A percentile compares a stretch with the other conserved stretches of the same genome.
These are phyloP conservation scores for Drosophila mimetica DNA, from an alignment of 2,888 invertebrate species.

Conservation along the genomic window DNA sequence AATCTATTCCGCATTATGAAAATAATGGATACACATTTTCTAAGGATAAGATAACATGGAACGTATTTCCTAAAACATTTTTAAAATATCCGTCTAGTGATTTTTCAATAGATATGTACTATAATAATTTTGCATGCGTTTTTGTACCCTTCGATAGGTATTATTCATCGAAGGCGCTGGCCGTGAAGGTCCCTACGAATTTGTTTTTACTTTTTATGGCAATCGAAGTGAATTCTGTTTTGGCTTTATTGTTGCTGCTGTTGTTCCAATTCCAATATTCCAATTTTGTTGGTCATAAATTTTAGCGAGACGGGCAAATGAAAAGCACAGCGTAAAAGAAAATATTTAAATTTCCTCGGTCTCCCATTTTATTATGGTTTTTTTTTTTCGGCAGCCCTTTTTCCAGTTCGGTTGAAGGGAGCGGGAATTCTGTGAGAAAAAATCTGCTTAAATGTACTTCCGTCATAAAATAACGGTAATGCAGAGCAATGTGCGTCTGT, in stretches of 20 bases:
- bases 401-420: constrained; percentile 23
- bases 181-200: neutral
- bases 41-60: too few species aligned
- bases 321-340: constrained; percentile 52
- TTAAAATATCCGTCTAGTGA: too few species aligned
- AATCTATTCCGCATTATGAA: too few species aligned
- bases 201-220: constrained; percentile 29
- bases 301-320: constrained; percentile 61
- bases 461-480: constrained; percentile 78
- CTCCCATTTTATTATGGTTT: constrained; percentile 28
- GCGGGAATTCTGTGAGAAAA: constrained; percentile 42
- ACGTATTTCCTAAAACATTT: too few species aligned
- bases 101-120: too few species aligned
- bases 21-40: too few species aligned
- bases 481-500: constrained; percentile 51
- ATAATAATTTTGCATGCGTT: too few species aligned
- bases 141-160: neutral
- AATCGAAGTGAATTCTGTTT: constrained; percentile 29
- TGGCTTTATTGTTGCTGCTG: constrained; percentile 21
- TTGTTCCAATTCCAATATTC: constrained; percentile 24
- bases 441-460: constrained; percentile 77
- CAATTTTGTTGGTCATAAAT: constrained; percentile 68
- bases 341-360: constrained; percentile 71
- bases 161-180: neutral
- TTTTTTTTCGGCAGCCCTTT: constrained; percentile 39